Base-by-base conservation (phyloP, 2,888 invertebrate species). In the Philopedon plagiatum region DNA sequence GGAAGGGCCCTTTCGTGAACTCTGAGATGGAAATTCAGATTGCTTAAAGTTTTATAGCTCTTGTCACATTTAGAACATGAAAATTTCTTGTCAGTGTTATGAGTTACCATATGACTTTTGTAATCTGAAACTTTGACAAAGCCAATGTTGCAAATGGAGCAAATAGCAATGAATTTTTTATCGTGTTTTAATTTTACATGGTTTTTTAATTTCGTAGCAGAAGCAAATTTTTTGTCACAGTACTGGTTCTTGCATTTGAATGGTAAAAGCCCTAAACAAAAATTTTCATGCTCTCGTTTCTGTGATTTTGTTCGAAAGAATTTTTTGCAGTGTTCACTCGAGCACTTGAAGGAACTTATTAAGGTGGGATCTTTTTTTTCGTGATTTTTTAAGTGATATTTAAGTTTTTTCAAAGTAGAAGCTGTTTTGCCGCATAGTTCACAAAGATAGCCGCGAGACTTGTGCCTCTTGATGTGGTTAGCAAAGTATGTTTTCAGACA, bases 1-100 rank as follows among this genome's bases (percentile, higher is more conserved):
- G 85, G 85, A 61, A 85, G 73, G 18, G 76, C 80, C 29, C 79
- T 77, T 19, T 77, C 76, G 71, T 86, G 86, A 26, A 81, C 78
- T 78, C 85, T 86, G 76, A 82, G 79, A 69, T 86, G 86, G 72
- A 85, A 84, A 77, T 85, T 86, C 51, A 86, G 79, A 76, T 86
- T 86, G 66, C 84, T 84, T 51, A 83, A 44, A 0, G 85, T 85
- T 77, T 86, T 86, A 71, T 85, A 86, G 9, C 78, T 76, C 76
- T 84, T 85, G 11, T 81, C 78, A 66, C 86, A 86, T 71, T 82
- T 80, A 2, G 71, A 69, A 75, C 86, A 86, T 11, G 79, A 65
- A 66, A 81, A 85, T 74, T 84, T 84, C 74, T 85, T 86, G n/a
- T 83, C 83, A 0, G 83, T 80, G 41, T 83, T 83, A 73, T 86